These are phyloP conservation scores for Perizoma flavofasciatum DNA, from an alignment of 2,888 invertebrate species.

Conservation along the genomic window DNA sequence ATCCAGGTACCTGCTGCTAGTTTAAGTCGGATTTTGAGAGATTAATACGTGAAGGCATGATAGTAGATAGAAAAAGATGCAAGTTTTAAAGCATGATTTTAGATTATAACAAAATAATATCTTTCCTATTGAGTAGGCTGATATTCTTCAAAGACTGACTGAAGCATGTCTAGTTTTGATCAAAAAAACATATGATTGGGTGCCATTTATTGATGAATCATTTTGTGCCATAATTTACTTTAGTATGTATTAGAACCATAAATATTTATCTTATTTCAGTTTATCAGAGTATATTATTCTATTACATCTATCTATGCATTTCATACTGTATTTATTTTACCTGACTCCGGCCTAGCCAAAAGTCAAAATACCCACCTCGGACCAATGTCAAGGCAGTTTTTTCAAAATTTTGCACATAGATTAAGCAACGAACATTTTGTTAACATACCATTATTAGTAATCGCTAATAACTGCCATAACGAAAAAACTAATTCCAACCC, in stretches of 20 bases:
- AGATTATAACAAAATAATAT: conserved; percentile 37
- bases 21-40: neutral
- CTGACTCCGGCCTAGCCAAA: conserved; percentile 7
- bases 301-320: conserved; percentile 47
- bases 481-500: conserved; percentile 40
- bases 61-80: conserved; percentile 46
- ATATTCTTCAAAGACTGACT: conserved; percentile 59
- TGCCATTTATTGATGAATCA: conserved; percentile 39
- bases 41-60: conserved; percentile 42
- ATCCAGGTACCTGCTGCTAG: neutral
- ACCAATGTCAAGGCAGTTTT: conserved; percentile 62
- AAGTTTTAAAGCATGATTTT: conserved; percentile 51
- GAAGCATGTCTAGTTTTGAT: conserved; percentile 65
- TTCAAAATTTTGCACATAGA: conserved; percentile 60
- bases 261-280: conserved; percentile 33
- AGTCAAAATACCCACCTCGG: conserved; percentile 47
- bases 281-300: conserved; percentile 35
- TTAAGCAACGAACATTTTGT: conserved; percentile 45
- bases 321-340: conserved; percentile 49
- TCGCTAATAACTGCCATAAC: conserved; percentile 50
- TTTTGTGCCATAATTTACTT: conserved; percentile 26
- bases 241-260: conserved; percentile 31
- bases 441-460: conserved; percentile 56
- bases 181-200: conserved; percentile 47
- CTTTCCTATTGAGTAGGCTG: conserved; percentile 18